Evolutionary conservation across 2,797 vertebrate species (phyloP).

Genomic region (Bucorvus abyssinicus): DNA sequence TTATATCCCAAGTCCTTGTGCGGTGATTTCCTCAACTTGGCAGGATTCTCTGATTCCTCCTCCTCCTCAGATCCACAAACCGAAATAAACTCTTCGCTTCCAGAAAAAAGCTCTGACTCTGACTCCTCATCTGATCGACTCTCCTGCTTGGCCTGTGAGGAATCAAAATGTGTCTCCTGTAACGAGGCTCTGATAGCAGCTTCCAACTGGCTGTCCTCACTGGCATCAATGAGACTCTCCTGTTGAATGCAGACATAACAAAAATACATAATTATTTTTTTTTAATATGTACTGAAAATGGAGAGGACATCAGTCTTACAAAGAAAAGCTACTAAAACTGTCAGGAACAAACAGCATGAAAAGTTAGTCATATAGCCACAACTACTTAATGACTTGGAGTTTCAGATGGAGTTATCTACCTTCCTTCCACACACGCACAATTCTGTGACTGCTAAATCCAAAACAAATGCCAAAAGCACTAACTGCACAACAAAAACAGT

Average conservation of each 20-base stretch:
- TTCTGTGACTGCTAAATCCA: not conserved
- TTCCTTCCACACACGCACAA: not conserved
- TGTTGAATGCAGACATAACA: constrained; percentile 68
- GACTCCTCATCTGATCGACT: constrained; percentile 90
- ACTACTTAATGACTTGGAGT: not conserved
- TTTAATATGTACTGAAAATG: not conserved
- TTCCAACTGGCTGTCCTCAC: constrained; percentile 98
- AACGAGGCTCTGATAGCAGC: constrained; percentile 96
- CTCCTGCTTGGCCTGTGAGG: constrained; percentile 84
- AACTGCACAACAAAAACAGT: not conserved
- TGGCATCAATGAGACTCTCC: constrained; percentile 98
- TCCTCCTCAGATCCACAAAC: constrained; percentile 95
- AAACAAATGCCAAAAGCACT: not conserved
- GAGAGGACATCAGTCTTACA: not conserved
- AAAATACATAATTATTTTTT: not conserved
- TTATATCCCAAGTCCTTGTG: constrained; percentile 92
- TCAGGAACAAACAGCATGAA: not conserved
- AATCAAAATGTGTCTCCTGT: constrained; percentile 98
- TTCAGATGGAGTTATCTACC: not conserved
- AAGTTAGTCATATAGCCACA: not conserved
- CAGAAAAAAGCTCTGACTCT: constrained; percentile 95
- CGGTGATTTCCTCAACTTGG: constrained; percentile 89
- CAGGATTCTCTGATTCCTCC: constrained; percentile 74
- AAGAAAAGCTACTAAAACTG: not conserved
- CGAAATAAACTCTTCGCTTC: constrained; percentile 96